Conservation (phyloP, 2,113 vertebrate species). For the Rhinopomastus cyanomelas region DNA sequence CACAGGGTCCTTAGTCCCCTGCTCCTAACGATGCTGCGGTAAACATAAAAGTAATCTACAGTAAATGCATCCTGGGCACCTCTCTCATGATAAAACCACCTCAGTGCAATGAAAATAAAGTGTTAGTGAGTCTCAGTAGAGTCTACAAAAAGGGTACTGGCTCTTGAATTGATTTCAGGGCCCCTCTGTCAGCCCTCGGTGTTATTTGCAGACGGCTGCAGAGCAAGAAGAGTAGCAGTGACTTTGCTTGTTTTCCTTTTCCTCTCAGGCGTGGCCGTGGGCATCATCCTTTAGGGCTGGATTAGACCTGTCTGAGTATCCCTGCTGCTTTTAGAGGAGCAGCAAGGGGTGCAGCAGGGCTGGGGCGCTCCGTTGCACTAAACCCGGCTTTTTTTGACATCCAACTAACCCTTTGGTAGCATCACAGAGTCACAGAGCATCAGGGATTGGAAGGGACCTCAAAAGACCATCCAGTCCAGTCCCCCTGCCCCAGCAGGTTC, state of each 20-base stretch:
- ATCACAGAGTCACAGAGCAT: too few relatives aligned
- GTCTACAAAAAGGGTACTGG: neutral
- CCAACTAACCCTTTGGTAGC: neutral
- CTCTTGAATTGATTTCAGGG: neutral
- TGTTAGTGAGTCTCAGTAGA: constrained; percentile 20
- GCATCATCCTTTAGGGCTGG: neutral
- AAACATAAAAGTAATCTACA: constrained; percentile 33
- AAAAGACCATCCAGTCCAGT: too few relatives aligned
- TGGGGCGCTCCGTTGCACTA: neutral
- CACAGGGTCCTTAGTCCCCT: neutral
- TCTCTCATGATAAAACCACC: neutral
- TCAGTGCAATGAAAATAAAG: constrained; percentile 21
- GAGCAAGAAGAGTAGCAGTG: neutral
- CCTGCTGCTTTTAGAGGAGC: neutral
- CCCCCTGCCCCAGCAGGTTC: too few relatives aligned
- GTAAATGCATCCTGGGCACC: neutral
- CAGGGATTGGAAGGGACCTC: too few relatives aligned
- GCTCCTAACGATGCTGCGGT: neutral
- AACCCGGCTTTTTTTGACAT: neutral
- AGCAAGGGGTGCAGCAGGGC: neutral
- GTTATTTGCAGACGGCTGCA: neutral
- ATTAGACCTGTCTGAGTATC: neutral
- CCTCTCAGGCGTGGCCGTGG: neutral
- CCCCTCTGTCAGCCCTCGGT: neutral
- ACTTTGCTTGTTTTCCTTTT: neutral